These are phyloP conservation scores for Hirudinaria manillensis DNA, from an alignment of 2,888 invertebrate genomes.

Conservation along the genomic window DNA sequence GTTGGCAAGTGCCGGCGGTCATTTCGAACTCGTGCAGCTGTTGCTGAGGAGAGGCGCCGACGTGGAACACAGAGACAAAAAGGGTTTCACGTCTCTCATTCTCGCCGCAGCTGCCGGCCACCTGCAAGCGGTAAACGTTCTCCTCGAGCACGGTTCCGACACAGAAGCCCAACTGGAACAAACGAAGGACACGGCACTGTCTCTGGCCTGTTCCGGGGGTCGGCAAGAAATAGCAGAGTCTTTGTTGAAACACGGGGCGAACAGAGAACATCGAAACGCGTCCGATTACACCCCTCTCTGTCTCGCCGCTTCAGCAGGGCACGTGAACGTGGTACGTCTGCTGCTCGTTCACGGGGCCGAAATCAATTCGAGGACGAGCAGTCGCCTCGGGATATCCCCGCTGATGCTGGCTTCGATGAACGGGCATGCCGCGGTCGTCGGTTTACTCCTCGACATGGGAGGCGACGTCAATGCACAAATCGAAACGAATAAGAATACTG, in stretches of 20 bases:
- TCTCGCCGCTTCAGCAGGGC: conserved; percentile 93
- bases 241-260: conserved; percentile 78
- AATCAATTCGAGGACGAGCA: conserved; percentile 82
- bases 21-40: conserved; percentile 87
- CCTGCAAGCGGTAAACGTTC: conserved; percentile 77
- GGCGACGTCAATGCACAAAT: conserved; percentile 98
- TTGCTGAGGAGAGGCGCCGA: conserved; percentile 84
- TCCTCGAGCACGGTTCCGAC: conserved; percentile 88
- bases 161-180: conserved; percentile 97
- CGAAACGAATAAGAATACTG: conserved; percentile 97
- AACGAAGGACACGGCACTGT: conserved; percentile 95
- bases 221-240: conserved; percentile 91
- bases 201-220: conserved; percentile 93
- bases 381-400: conserved; percentile 94
- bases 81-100: conserved; percentile 91
- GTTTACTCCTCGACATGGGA: conserved; percentile 88
- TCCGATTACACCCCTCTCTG: conserved; percentile 99
- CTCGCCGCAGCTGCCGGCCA: conserved; percentile 96
- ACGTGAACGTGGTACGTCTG: conserved; percentile 92
- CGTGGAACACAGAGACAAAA: conserved; percentile 96
- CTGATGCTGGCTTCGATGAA: conserved; percentile 99
- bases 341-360: conserved; percentile 89
- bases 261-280: conserved; percentile 93
- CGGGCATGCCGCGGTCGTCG: conserved; percentile 89
- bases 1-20: conserved; percentile 85